These are phyloP conservation scores for Coecobrya sp. DNA, from an alignment of 2,888 invertebrate species.

Conservation along the genomic window DNA sequence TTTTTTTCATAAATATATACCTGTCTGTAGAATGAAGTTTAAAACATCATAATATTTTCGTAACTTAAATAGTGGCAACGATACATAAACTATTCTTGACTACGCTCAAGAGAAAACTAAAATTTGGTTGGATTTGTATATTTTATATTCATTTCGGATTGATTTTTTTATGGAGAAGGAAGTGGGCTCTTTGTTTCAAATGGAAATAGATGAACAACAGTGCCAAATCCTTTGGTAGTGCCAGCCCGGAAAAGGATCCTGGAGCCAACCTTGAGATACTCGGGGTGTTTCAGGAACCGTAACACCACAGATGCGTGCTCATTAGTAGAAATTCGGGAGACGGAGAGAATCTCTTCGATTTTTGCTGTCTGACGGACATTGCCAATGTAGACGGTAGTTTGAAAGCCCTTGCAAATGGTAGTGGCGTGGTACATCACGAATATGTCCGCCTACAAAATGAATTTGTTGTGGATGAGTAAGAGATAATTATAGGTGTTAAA, in stretches of 20 bases:
- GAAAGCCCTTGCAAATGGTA: slow-evolving; percentile 94
- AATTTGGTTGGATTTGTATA: too few species aligned
- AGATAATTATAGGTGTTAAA: too few species aligned
- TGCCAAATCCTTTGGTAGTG: slow-evolving; percentile 95
- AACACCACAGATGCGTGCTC: slow-evolving; percentile 95
- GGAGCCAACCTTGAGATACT: slow-evolving; percentile 94
- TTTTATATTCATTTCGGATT: not conserved
- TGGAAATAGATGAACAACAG: slow-evolving; percentile 93
- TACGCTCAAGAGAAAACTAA: too few species aligned
- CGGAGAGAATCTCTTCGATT: slow-evolving; percentile 90
- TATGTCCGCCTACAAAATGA: slow-evolving; percentile 93
- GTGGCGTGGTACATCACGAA: slow-evolving; percentile 95
- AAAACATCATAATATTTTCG: too few species aligned
- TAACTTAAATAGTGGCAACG: too few species aligned
- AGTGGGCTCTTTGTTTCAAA: slow-evolving; percentile 74
- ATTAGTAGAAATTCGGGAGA: slow-evolving; percentile 92
- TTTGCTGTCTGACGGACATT: slow-evolving; percentile 98
- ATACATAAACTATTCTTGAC: too few species aligned
- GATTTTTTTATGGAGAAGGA: slow-evolving; percentile 8
- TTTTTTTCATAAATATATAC: too few species aligned
- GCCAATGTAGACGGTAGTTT: slow-evolving; percentile 98
- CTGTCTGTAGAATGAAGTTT: too few species aligned
- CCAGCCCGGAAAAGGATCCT: slow-evolving; percentile 95
- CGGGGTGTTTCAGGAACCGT: slow-evolving; percentile 95
- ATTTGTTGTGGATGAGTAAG: not conserved